A percentile compares a stretch with the other conserved stretches of the same genome.
phyloP scores from a whole-genome alignment of 2,888 invertebrate genomes.

The Leucoma salicis region DNA sequence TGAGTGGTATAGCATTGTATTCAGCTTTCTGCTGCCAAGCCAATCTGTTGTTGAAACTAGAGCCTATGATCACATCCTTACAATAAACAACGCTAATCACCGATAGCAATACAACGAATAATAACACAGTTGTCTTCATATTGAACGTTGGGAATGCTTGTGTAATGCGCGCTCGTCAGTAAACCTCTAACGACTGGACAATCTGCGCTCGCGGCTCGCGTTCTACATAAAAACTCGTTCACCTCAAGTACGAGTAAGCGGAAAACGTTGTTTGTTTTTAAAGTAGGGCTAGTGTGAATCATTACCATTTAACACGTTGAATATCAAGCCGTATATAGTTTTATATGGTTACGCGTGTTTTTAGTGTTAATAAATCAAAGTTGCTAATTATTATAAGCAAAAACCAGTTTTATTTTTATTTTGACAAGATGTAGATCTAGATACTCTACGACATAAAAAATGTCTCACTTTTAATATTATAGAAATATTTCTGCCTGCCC shows the following conservation, averaged over 20 bases:
- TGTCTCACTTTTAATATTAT: no score
- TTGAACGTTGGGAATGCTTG: slow-evolving; percentile 27
- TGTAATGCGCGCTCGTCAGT: slow-evolving; percentile 47
- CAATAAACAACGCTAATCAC: slow-evolving; percentile 52
- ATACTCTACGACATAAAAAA: no score
- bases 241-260: slow-evolving; percentile 28
- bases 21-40: slow-evolving; percentile 69
- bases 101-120: slow-evolving; percentile 54
- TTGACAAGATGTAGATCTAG: no score
- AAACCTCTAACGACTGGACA: slow-evolving; percentile 48
- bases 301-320: background rate
- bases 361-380: no score
- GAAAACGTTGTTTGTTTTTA: slow-evolving; percentile 18
- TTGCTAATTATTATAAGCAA: no score
- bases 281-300: background rate
- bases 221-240: slow-evolving; percentile 31
- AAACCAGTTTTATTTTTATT: no score
- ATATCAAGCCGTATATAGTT: background rate
- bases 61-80: slow-evolving; percentile 71
- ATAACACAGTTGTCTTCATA: slow-evolving; percentile 59
- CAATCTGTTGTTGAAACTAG: slow-evolving; percentile 68
- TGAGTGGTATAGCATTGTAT: slow-evolving; percentile 68
- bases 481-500: no score
- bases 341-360: background rate
- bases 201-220: slow-evolving; percentile 23